These are phyloP conservation scores for Rhynchomys soricoides DNA, from an alignment of 2,113 vertebrate species.

Conservation along the genomic window DNA sequence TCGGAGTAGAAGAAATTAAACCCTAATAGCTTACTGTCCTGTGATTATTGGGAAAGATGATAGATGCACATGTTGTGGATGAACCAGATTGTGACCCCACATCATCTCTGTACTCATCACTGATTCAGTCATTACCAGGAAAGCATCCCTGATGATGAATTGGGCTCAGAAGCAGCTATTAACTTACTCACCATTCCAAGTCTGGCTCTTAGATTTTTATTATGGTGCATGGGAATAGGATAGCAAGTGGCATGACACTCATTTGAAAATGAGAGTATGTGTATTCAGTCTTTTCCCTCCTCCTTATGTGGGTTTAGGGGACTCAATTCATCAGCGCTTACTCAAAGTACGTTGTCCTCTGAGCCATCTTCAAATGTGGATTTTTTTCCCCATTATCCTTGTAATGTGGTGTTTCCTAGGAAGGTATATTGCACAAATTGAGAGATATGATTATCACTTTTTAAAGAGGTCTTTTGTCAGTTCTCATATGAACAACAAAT, in stretches of 20 bases:
- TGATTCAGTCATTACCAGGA: conserved; percentile 5
- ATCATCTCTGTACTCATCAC: background rate
- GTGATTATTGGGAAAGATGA: background rate
- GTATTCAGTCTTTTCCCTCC: background rate
- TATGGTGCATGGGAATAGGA: background rate
- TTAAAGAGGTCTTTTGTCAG: background rate
- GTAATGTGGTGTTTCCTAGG: background rate
- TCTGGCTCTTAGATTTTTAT: background rate
- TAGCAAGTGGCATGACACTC: background rate
- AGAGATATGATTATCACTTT: background rate
- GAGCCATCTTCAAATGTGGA: background rate
- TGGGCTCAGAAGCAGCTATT: background rate
- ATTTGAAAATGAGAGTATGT: background rate
- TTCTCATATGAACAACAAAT: background rate
- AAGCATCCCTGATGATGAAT: background rate
- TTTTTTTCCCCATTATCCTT: background rate
- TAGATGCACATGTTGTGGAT: background rate
- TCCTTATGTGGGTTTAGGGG: background rate
- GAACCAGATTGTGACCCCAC: background rate
- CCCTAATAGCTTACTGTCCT: conserved; percentile 16
- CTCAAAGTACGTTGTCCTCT: background rate
- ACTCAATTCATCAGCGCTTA: background rate
- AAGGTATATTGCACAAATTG: background rate
- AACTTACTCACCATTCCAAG: background rate
- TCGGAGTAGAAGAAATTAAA: conserved; percentile 50